phyloP scores from a whole-genome alignment of 1,140 invertebrate species.

The Drosophila virilis region DNA sequence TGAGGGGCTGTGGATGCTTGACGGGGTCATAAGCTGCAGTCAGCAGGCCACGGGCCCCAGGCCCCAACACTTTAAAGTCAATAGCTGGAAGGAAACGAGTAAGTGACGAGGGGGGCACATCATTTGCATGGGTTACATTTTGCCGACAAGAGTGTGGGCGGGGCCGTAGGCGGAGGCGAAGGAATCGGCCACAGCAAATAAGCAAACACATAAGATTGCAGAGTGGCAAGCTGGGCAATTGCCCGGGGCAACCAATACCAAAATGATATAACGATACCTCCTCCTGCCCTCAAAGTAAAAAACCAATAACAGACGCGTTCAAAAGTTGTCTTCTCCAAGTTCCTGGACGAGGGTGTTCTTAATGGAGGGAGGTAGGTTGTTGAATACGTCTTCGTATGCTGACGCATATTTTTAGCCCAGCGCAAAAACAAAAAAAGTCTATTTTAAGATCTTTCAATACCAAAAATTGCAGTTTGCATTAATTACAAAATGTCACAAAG shows the following conservation, averaged over 20 bases:
- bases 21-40: constrained; percentile 20
- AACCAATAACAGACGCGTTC: constrained; percentile 59
- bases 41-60: constrained; percentile 14
- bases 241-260: constrained; percentile 64
- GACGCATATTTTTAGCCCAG: neutral
- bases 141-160: no score
- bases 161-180: neutral
- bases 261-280: constrained; percentile 45
- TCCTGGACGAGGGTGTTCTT: no score
- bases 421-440: neutral
- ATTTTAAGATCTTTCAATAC: constrained; percentile 4
- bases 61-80: constrained; percentile 51
- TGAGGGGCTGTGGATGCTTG: no score
- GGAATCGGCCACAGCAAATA: constrained; percentile 47
- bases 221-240: constrained; percentile 33
- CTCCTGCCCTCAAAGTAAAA: constrained; percentile 30
- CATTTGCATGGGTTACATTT: constrained; percentile 48
- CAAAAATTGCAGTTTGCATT: constrained; percentile 10
- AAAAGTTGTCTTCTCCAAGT: constrained; percentile 44
- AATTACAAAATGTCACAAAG: neutral
- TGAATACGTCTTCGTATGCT: no score
- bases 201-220: constrained; percentile 63
- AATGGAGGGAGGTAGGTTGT: neutral
- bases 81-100: constrained; percentile 34
- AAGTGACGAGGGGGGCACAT: constrained; percentile 22